Base-by-base conservation (phyloP, 2,888 invertebrate genomes). In the Pyrochroa serraticornis region DNA sequence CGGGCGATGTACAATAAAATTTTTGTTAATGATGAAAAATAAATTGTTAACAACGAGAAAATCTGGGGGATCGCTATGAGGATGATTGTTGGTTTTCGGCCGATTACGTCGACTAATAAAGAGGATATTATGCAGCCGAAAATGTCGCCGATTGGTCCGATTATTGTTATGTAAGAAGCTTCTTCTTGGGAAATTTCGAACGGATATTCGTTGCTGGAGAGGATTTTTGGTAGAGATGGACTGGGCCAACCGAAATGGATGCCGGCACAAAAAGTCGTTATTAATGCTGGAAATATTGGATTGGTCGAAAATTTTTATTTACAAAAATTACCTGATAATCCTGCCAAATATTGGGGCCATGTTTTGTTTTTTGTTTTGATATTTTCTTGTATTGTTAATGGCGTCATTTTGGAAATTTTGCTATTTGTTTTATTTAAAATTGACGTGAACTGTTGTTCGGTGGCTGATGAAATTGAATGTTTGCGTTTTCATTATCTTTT, bases 141-240 rank as follows among this genome's bases (percentile, higher is more conserved):
- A 2, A 71, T 55, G 48, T 69, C 63, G 8, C 69, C 71, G 10
- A 68, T 6, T 9, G 68, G 64, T n/a, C 62, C 66, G 32, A 64
- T 60, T 13, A 68, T 65, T 6, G 69, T 55, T 7, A 72, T 64
- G 58, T 69, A 70, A 0, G 71, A 71, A 0, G 69, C 71, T 47
- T 70, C 70, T 6, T 66, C 66, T 5, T 47, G 46, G 32, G 67
- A 64, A 13, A 72, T 59, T 14, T 69, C 46, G 35, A 66, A 63
- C 0, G 62, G 55, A 48, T 65, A 67, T 42, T 71, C 67, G 7
- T 60, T 55, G 22, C 5, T 22, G 1, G 69, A 66, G 14, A 68
- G 58, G 3, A 72, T 53, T 49, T 63, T 66, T 7, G 65, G 64
- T 0, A 70, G 37, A 3, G 66, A 69, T 1, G 71, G 71, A n/a